A percentile compares a stretch with the other conserved stretches of the same genome.
These are phyloP conservation scores for Chorisops tibialis DNA, from an alignment of 2,888 invertebrate species.

Conservation along the genomic window DNA sequence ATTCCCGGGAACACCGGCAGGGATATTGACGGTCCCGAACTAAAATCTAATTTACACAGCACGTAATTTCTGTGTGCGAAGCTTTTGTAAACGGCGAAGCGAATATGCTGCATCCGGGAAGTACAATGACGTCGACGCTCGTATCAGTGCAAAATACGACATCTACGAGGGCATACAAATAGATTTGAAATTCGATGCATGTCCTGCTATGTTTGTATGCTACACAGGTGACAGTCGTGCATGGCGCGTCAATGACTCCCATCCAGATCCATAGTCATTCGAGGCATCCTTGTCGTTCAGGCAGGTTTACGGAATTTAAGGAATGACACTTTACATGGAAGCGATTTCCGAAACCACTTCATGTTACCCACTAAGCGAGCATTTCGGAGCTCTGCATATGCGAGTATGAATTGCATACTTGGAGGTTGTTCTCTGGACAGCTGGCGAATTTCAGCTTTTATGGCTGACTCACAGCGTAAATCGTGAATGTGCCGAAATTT, in stretches of 20 bases:
- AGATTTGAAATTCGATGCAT: constrained; percentile 3
- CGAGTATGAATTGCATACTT: constrained; percentile 6
- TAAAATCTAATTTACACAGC: neutral
- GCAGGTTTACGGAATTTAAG: neutral
- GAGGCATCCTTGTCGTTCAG: neutral
- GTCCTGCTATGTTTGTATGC: constrained; percentile 8
- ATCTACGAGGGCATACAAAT: neutral
- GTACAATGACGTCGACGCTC: neutral
- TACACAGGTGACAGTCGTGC: constrained; percentile 10
- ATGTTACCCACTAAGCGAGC: neutral
- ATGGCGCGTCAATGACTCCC: neutral
- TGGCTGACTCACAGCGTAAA: neutral
- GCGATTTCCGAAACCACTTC: neutral
- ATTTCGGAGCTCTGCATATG: neutral
- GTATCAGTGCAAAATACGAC: neutral
- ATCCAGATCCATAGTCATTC: too few species aligned
- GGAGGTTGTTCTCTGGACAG: neutral
- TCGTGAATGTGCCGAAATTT: constrained; percentile 9
- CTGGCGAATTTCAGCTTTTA: neutral
- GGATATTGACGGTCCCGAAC: neutral
- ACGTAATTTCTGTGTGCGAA: neutral
- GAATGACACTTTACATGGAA: too few species aligned
- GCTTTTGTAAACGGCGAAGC: neutral
- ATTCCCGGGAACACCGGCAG: neutral
- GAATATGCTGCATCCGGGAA: neutral